Conservation (phyloP, 1,140 invertebrate genomes). For the Zaprionus tsacasi region DNA sequence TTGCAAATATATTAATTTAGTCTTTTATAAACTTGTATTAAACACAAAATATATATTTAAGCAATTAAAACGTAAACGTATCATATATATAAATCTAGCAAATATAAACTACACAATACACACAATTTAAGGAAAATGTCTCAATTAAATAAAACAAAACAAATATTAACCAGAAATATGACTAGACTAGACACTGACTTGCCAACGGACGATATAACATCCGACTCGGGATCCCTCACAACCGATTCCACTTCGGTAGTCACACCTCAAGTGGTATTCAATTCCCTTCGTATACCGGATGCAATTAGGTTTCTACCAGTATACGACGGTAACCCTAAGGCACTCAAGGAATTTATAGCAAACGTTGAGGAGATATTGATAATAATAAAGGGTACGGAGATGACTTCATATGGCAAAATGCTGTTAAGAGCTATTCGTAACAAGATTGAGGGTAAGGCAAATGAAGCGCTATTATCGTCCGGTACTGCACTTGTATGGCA, state of each 20-base stretch:
- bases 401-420: not conserved
- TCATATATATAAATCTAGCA: slow-evolving; percentile 1
- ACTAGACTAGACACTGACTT: too few relatives aligned
- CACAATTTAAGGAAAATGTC: not conserved
- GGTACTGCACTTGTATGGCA: not conserved
- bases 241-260: too few relatives aligned
- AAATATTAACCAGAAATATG: too few relatives aligned
- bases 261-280: too few relatives aligned
- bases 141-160: too few relatives aligned
- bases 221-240: too few relatives aligned
- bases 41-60: not conserved
- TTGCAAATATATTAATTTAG: not conserved
- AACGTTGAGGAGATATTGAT: not conserved
- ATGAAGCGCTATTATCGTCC: not conserved
- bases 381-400: not conserved
- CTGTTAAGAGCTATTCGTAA: not conserved
- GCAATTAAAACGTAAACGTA: not conserved
- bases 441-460: not conserved
- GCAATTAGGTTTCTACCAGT: not conserved
- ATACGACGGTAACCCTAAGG: not conserved
- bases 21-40: not conserved
- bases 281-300: not conserved
- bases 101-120: slow-evolving; percentile 9
- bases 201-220: too few relatives aligned
- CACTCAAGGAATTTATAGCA: not conserved